Percentiles rank a stretch among this genome's conserved stretches.
These are phyloP conservation scores for Entelurus aequoreus DNA, from an alignment of 2,113 vertebrate species.

Conservation along the genomic window DNA sequence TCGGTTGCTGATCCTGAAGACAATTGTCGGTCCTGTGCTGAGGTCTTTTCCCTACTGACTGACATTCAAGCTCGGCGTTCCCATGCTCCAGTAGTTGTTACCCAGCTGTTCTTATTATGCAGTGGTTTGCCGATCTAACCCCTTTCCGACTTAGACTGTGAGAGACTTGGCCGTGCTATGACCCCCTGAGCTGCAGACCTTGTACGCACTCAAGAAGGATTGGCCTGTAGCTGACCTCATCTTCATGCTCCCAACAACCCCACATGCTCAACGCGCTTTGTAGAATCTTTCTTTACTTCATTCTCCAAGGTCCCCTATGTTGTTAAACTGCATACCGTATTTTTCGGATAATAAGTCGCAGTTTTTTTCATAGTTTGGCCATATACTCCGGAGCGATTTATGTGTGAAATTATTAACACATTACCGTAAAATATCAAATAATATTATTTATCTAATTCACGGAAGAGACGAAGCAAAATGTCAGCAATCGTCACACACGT, in stretches of 20 bases:
- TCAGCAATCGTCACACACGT: too few species aligned
- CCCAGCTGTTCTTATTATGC: constrained; percentile 12
- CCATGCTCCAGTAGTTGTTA: constrained; percentile 8
- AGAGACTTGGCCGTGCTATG: constrained; percentile 8
- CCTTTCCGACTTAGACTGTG: not conserved
- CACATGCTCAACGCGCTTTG: constrained; percentile 31
- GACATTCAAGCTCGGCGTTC: not conserved
- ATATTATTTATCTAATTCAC: too few species aligned
- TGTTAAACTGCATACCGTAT: constrained; percentile 43
- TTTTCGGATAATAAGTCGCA: too few species aligned
- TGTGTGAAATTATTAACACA: too few species aligned
- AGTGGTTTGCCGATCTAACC: constrained; percentile 21
- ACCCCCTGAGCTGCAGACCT: constrained; percentile 19
- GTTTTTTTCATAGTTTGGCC: too few species aligned
- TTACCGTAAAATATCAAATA: too few species aligned
- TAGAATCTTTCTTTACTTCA: constrained; percentile 37
- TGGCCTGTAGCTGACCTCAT: constrained; percentile 40
- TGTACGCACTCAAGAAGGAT: constrained; percentile 25
- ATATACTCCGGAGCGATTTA: too few species aligned
- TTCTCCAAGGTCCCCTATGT: constrained; percentile 40
- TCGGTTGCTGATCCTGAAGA: constrained; percentile 4
- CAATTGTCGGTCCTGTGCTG: not conserved
- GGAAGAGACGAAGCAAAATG: too few species aligned
- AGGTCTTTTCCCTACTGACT: too few species aligned
- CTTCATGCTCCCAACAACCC: constrained; percentile 22